Conservation (phyloP, 2,888 invertebrate genomes). For the Callinectes sapidus region DNA sequence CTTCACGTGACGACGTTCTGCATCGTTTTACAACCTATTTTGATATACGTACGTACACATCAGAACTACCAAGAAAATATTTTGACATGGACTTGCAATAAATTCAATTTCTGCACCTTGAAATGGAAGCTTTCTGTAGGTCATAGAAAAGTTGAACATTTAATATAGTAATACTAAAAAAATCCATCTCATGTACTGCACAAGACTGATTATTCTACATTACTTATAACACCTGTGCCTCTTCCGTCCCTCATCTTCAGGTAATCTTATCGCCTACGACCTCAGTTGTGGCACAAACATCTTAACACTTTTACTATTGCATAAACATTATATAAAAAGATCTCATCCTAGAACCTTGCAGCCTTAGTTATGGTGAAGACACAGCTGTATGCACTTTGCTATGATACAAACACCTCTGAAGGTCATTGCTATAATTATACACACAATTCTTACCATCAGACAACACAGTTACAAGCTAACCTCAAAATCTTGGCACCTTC, state of each 20-base stretch:
- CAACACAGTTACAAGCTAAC: slow-evolving; percentile 32
- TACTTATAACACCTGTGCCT: slow-evolving; percentile 13
- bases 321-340: not conserved
- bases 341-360: slow-evolving; percentile 8
- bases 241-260: not conserved
- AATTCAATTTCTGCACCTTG: not conserved
- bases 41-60: not conserved
- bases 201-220: slow-evolving; percentile 24
- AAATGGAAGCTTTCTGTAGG: slow-evolving; percentile 34
- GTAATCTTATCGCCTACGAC: not conserved
- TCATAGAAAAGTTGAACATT: slow-evolving; percentile 35
- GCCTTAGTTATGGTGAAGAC: slow-evolving; percentile 31
- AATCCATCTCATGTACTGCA: slow-evolving; percentile 24
- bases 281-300: not conserved
- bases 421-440: slow-evolving; percentile 34
- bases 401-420: slow-evolving; percentile 23
- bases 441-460: slow-evolving; percentile 36
- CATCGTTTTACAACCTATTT: slow-evolving; percentile 16
- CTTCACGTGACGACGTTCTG: not conserved
- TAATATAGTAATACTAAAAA: slow-evolving; percentile 3
- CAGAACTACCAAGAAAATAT: slow-evolving; percentile 5
- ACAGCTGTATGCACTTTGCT: slow-evolving; percentile 30
- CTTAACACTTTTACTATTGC: slow-evolving; percentile 27
- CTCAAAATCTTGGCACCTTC: slow-evolving; percentile 24
- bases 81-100: slow-evolving; percentile 23